These are phyloP conservation scores for Sorex fumeus DNA, from an alignment of 2,113 vertebrate genomes.

Conservation along the genomic window DNA sequence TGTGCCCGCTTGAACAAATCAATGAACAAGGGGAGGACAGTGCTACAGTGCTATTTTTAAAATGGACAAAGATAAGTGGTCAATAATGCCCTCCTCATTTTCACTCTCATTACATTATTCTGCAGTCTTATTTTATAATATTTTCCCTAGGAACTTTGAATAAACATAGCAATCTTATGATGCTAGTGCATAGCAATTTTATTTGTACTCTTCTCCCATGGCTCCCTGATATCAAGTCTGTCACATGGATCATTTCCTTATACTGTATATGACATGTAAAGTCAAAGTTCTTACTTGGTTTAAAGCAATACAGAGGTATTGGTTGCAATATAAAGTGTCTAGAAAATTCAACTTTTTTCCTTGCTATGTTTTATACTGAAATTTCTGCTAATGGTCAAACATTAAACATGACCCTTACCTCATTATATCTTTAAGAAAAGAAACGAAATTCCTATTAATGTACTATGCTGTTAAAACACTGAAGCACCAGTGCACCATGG, in stretches of 20 bases:
- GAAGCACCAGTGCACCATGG: background rate
- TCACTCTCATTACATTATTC: background rate
- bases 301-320: background rate
- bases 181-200: background rate
- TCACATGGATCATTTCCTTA: background rate
- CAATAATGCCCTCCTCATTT: background rate
- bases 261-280: background rate
- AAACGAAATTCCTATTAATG: background rate
- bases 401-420: background rate
- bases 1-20: too few relatives aligned
- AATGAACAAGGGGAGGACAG: too few relatives aligned
- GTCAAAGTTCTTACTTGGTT: background rate
- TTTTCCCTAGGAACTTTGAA: background rate
- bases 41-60: too few relatives aligned
- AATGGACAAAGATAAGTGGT: too few relatives aligned
- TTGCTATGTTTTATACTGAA: background rate
- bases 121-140: background rate
- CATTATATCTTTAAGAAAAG: background rate
- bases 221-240: too few relatives aligned
- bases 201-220: background rate
- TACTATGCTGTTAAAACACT: background rate
- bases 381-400: background rate
- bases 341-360: background rate
- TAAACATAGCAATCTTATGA: background rate
- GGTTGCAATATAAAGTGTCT: background rate